Evolutionary conservation across 2,888 invertebrate species (phyloP), one percentile per base, ranked within the genome.

Genomic region (Drosophila mayaguana): DNA sequence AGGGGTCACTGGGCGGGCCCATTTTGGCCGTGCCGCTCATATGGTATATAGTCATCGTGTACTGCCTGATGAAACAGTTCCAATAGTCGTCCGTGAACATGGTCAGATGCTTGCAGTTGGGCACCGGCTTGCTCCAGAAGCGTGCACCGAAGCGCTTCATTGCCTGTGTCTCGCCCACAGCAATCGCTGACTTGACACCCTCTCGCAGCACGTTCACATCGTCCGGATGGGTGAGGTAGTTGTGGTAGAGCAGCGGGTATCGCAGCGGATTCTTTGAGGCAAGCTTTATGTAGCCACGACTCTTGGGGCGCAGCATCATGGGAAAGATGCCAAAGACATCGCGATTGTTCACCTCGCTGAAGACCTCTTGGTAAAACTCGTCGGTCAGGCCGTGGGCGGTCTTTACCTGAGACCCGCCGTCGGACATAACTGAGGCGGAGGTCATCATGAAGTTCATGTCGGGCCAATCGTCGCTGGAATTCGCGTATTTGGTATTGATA

Each of bases 401-500:
- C 89, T 96, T 96, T 0, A 96, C 95, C 91, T 96, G 96, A 0
- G 95, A 95, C 0, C 97, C 97, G n/a, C 97, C 97, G 88, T 97
- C 97, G 0, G 97, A 96, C 55, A 95, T 95, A 0, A 96, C 96
- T 0, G 96, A 96, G 0, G 96, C 95, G 32, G 97, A 96, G 0
- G 97, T 96, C 93, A 97, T 93, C 96, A 98, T 97, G 88, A 97
- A 97, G 90, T 97, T 97, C 73, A 98, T 97, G 89, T 98, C 98
- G 0, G 98, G 97, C 97, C 97, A 97, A 91, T 98, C 97, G 63
- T 97, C 97, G 0, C 96, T 94, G 61, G 95, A 94, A 90, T 97
- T 98, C 0, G 97, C 97, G 90, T 97, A 97, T 92, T 97, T 97
- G 0, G 97, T 97, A 34, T 96, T 96, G 60, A 98, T 96, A 91